Conservation (phyloP, 2,888 invertebrate species). For the Xestobium rufovillosum region DNA sequence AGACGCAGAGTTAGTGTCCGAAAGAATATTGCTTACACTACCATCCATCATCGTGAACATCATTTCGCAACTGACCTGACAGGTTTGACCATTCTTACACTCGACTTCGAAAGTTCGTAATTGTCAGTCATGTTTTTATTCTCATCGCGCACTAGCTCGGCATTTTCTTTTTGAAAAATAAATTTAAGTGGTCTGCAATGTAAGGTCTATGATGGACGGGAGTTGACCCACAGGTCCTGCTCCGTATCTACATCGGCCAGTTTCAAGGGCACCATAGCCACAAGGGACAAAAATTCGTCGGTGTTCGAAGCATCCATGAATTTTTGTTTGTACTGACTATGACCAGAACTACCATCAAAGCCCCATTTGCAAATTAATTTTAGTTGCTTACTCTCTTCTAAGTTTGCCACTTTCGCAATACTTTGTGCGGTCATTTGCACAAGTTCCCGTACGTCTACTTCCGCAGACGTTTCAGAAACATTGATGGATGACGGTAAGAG, state of each 20-base stretch:
- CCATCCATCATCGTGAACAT: conserved; percentile 15
- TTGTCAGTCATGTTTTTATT: conserved; percentile 10
- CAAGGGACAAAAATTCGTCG: conserved; percentile 1
- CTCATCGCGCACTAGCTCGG: conserved; percentile 11
- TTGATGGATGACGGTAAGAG: conserved; percentile 5
- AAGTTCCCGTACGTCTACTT: conserved; percentile 12
- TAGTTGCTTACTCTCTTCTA: conserved; percentile 19
- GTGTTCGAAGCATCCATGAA: conserved; percentile 17
- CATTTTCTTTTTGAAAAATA: conserved; percentile 12
- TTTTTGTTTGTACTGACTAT: conserved; percentile 18
- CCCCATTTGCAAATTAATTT: conserved; percentile 17
- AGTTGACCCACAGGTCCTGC: too few species aligned
- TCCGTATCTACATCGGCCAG: too few species aligned
- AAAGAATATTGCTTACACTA: conserved; percentile 12
- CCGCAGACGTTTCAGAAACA: conserved; percentile 9
- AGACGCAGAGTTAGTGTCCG: conserved; percentile 9
- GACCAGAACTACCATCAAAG: conserved; percentile 15
- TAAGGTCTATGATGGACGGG: too few species aligned
- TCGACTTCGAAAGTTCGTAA: conserved; percentile 5
- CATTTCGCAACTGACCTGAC: conserved; percentile 10
- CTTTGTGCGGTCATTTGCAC: conserved; percentile 11
- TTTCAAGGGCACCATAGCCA: conserved; percentile 2
- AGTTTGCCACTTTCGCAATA: conserved; percentile 16
- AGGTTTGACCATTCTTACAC: conserved; percentile 6
- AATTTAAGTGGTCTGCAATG: too few species aligned